These are phyloP conservation scores for Petaurus breviceps DNA, from an alignment of 2,113 vertebrate genomes.

Conservation along the genomic window DNA sequence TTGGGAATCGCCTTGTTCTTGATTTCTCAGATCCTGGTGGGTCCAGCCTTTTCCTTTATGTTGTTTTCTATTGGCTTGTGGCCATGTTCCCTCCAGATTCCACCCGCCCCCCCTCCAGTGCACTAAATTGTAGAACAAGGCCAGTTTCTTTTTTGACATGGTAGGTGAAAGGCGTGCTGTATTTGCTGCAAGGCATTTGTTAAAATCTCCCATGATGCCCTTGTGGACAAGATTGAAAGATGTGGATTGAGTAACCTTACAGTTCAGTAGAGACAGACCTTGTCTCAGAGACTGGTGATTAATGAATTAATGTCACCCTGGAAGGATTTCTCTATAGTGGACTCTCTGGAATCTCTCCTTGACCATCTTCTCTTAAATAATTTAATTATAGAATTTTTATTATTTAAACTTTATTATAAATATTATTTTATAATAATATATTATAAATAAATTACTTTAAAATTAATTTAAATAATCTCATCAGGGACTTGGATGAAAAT, in stretches of 20 bases:
- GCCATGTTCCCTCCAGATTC: too few species aligned
- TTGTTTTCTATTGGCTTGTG: neutral
- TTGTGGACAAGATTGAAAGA: neutral
- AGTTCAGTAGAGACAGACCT: neutral
- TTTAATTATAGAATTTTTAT: too few species aligned
- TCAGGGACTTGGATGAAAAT: neutral
- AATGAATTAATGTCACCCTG: neutral
- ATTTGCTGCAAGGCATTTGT: neutral
- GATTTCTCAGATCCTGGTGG: neutral
- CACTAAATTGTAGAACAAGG: neutral
- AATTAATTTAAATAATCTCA: neutral
- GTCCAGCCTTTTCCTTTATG: neutral
- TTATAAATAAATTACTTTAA: too few species aligned
- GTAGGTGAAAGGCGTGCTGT: neutral
- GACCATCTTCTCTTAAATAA: neutral
- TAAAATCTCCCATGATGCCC: neutral
- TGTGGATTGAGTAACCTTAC: neutral
- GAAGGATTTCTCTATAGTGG: neutral
- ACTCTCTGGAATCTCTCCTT: neutral
- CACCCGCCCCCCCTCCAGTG: neutral
- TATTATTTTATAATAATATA: too few species aligned
- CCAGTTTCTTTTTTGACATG: neutral
- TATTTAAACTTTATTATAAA: too few species aligned
- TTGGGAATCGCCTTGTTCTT: too few species aligned
- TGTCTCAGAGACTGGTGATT: neutral